Base-by-base conservation (phyloP, 2,113 vertebrate species). In the Tylochromis polylepis region DNA sequence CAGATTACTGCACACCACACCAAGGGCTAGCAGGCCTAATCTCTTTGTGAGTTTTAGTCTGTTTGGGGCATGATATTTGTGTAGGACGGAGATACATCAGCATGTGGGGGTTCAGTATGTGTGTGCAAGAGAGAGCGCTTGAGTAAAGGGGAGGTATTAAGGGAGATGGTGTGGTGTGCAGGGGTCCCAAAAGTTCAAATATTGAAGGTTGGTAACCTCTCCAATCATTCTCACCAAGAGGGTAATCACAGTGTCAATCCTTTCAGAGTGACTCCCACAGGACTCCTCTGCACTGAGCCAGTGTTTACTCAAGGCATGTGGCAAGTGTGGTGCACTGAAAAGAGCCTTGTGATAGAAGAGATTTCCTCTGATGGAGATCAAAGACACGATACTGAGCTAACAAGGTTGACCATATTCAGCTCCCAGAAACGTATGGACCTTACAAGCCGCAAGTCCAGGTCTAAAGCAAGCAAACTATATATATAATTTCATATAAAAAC, bases 211-310 rank as follows among this genome's bases (percentile, higher is more conserved):
- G 89, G 85, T 94, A 93, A 95, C 95, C 96, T 91, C 87, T 87
- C 81, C 88, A 91, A 90, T 93, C 93, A 92, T 91, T 95, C 93
- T 87, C 93, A 92, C 94, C 87, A 82, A 92, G 91, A 94, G 93
- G 91, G 89, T 95, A 95, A 96, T 95, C 95, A 94, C 92, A 94
- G 86, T 94, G 93, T 95, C 94, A 94, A 91, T 93, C 94, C 92
- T 92, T 93, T 95, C 91, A 94, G 88, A 93, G 87, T 85, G 89
- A 93, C 92, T 93, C 92, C 94, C 91, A 82, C 85, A 85, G 91
- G 88, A 92, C 89, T 83, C 88, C 92, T 85, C 87, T 84, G 22
- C 89, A 86, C 65, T 51, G 83, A 91, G 90, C 79, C 80, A 11
- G 78, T 94, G 91, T 95, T 95, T 94, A 94, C 88, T 88, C 87